These are phyloP conservation scores for Otocyon megalotis DNA, from an alignment of 2,113 vertebrate genomes.

Conservation along the genomic window DNA sequence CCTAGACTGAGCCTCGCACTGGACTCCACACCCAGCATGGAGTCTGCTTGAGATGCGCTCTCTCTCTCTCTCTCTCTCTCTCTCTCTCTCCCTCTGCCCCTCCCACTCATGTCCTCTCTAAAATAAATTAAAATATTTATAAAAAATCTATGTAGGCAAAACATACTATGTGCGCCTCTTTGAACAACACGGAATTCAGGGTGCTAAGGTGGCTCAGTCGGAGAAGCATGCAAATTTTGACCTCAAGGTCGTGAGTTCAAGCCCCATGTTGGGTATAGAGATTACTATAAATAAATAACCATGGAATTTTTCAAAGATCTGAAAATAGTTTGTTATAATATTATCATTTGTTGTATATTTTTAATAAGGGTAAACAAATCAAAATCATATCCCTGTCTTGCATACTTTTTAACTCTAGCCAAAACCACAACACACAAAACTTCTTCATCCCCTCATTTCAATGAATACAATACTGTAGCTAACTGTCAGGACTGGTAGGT, in stretches of 20 bases:
- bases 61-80: too few species aligned
- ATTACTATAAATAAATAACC: not conserved
- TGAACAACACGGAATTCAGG: not conserved
- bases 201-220: not conserved
- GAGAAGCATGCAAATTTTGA: not conserved
- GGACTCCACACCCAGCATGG: too few species aligned
- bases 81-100: too few species aligned
- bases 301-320: not conserved
- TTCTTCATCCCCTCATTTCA: not conserved
- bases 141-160: not conserved
- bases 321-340: not conserved
- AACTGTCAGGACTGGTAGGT: not conserved
- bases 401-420: not conserved
- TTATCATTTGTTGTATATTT: not conserved
- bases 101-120: too few species aligned
- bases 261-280: not conserved
- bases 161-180: accelerated
- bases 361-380: not conserved
- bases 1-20: too few species aligned
- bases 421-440: not conserved
- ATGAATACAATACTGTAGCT: not conserved
- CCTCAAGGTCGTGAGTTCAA: not conserved
- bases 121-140: too few species aligned
- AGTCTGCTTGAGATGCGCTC: too few species aligned
- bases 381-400: not conserved